A percentile compares a stretch with the other conserved stretches of the same genome.
These are phyloP conservation scores for Microtus oregoni DNA, from an alignment of 2,113 vertebrate species.

Conservation along the genomic window DNA sequence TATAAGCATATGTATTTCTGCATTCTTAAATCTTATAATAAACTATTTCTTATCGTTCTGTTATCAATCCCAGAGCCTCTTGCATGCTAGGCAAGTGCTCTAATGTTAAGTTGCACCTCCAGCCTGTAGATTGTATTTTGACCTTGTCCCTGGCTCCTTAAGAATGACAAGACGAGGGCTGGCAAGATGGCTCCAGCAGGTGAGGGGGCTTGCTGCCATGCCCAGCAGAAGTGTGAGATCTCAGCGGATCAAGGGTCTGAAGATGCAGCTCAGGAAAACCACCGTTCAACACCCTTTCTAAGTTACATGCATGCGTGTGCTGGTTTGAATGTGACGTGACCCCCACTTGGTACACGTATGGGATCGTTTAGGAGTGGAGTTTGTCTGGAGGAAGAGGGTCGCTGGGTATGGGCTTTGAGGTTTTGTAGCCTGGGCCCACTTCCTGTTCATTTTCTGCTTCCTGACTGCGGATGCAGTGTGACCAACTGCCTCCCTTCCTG, in stretches of 20 bases:
- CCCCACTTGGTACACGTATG: background rate
- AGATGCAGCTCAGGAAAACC: background rate
- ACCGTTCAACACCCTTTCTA: background rate
- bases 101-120: background rate
- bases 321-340: background rate
- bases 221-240: background rate
- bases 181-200: background rate
- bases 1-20: background rate
- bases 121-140: conserved; percentile 16
- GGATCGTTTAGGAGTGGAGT: background rate
- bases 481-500: background rate
- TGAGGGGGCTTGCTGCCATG: background rate
- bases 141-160: background rate
- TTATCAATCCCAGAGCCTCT: too few species aligned
- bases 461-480: background rate
- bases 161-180: background rate
- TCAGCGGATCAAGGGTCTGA: fast-evolving
- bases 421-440: background rate
- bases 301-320: background rate
- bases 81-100: background rate
- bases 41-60: background rate
- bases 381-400: background rate
- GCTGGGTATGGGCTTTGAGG: background rate
- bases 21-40: background rate
- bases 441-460: background rate